Base-by-base conservation (phyloP, 2,797 vertebrate genomes). In the Ctenochaetus hawaiiensis region DNA sequence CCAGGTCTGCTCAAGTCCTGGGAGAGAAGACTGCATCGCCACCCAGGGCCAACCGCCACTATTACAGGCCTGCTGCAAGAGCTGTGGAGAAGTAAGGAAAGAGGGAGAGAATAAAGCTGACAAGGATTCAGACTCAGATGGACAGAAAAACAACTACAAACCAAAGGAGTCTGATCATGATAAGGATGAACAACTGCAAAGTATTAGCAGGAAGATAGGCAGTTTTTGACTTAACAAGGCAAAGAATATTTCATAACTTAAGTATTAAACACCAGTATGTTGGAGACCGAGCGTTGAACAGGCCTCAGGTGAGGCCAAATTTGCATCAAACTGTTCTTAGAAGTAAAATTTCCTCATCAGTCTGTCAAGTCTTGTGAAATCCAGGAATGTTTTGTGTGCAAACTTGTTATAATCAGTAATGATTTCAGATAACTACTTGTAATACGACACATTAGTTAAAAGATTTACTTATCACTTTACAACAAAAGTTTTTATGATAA, bases 1-100 rank as follows among this genome's bases (percentile, higher is more conserved):
- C 94, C 96, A 97, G 93, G 92, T 94, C 96, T 94, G 95, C 95
- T 97, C 95, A 95, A 96, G 95, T 96, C 94, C 95, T 89, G 66
- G 74, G 92, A 92, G 95, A 95, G 95, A 96, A 95, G 95, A 60
- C 86, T 78, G 92, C 94, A 95, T 93, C 93, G 96, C 96, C 97
- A 96, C 96, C 94, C 93, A 94, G 96, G 96, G 96, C 96, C 93
- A 5, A 91, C 93, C 94, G 93, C 95, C 92, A 95, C 96, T 93
- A 96, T 96, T 96, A 96, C 96, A 96, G 82, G 78, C 57, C 75
- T 30, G 53, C 39, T 49, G 18, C 9, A 41, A 60, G 79, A 62
- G 74, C 54, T 52, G 72, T 45, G 78, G 62, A 67, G 61, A 56
- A 61, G 67, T 8, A 63, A 75, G 59, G 13, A 14, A 54, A 44